Evolutionary conservation across 2,888 invertebrate species (phyloP).

Genomic region (Oxystoma pomonae): DNA sequence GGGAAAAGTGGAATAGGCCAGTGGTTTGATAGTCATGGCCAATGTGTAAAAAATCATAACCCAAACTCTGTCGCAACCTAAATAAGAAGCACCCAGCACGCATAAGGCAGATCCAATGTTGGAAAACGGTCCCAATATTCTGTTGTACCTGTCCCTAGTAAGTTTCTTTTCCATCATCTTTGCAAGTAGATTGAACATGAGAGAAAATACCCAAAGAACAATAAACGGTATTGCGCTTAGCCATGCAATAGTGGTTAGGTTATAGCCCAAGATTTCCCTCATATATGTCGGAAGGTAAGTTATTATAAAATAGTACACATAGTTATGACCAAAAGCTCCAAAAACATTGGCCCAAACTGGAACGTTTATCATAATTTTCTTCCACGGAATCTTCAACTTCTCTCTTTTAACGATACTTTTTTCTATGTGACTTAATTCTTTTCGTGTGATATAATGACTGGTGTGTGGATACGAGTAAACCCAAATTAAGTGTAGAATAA

Average conservation of each 20-base stretch:
- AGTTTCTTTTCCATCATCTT: conserved; percentile 51
- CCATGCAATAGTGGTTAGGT: conserved; percentile 14
- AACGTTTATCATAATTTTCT: conserved; percentile 19
- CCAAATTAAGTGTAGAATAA: conserved; percentile 21
- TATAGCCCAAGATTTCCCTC: conserved; percentile 23
- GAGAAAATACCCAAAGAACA: conserved; percentile 16
- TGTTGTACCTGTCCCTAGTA: conserved; percentile 6
- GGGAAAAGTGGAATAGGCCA: conserved; percentile 61
- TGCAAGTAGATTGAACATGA: conserved; percentile 57
- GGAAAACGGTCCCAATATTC: conserved; percentile 31
- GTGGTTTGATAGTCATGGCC: conserved; percentile 61
- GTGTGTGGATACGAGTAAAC: conserved; percentile 56
- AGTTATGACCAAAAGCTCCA: conserved; percentile 64
- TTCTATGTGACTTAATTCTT: conserved; percentile 20
- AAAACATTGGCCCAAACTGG: conserved; percentile 49
- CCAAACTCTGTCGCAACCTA: conserved; percentile 53
- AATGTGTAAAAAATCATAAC: conserved; percentile 55
- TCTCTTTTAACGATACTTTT: conserved; percentile 1
- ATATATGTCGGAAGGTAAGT: conserved; percentile 60
- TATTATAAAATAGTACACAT: conserved; percentile 62
- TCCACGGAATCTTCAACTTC: conserved; percentile 22
- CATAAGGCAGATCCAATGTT: conserved; percentile 58
- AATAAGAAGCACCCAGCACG: conserved; percentile 59
- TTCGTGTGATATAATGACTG: conserved; percentile 37
- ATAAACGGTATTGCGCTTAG: conserved; percentile 18